Evolutionary conservation across 2,113 vertebrate genomes (phyloP).

Genomic region (Tylochromis polylepis): DNA sequence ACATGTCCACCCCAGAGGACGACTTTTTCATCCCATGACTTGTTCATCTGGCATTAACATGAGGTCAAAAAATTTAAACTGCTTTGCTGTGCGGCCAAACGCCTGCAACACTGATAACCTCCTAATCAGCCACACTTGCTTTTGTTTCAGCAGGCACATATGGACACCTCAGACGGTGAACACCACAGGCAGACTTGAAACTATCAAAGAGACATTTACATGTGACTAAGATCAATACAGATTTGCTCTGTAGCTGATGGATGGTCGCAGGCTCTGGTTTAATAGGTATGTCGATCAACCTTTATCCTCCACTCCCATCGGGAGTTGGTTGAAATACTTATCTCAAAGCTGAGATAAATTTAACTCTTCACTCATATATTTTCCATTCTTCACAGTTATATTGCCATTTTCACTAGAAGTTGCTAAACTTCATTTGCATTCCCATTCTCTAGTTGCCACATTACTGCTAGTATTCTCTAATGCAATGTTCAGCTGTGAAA

Average conservation of each 20-base stretch:
- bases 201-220: background rate
- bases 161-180: background rate
- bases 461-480: too few species aligned
- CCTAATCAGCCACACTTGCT: background rate
- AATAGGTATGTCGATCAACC: background rate
- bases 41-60: background rate
- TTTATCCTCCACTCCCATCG: background rate
- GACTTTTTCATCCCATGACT: background rate
- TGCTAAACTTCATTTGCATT: too few species aligned
- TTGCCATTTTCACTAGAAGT: too few species aligned
- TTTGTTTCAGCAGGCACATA: background rate
- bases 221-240: background rate
- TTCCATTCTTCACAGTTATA: too few species aligned
- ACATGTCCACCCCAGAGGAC: background rate
- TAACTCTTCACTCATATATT: background rate
- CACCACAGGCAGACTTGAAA: background rate
- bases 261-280: background rate
- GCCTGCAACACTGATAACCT: background rate
- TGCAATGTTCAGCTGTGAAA: background rate
- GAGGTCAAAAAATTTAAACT: background rate
- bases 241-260: background rate
- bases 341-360: background rate
- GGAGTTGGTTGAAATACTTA: background rate
- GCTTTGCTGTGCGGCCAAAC: background rate
- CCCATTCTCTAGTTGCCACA: too few species aligned